Evolutionary conservation across 2,888 invertebrate species (phyloP).

Genomic region (Anticlea derivata): DNA sequence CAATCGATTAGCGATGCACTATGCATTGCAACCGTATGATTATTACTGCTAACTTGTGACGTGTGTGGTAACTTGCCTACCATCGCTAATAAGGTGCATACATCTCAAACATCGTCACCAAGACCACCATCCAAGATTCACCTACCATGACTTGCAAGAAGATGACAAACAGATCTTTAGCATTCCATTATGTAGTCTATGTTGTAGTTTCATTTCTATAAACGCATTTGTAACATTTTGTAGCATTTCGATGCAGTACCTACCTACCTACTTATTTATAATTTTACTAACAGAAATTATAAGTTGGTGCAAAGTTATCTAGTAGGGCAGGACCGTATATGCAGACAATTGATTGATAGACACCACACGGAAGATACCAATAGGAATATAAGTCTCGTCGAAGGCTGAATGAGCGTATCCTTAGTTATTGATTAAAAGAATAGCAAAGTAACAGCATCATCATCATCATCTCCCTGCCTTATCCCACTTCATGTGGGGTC

Average conservation of each 20-base stretch:
- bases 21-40: slow-evolving; percentile 21
- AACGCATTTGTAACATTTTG: too few species aligned
- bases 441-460: too few species aligned
- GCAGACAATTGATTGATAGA: slow-evolving; percentile 20
- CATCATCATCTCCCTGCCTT: too few species aligned
- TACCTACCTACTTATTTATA: too few species aligned
- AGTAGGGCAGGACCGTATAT: slow-evolving; percentile 2
- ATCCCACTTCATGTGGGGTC: too few species aligned
- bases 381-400: slow-evolving; percentile 1
- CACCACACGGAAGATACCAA: slow-evolving; percentile 19
- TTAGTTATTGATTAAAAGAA: not conserved
- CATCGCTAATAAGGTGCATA: not conserved
- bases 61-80: slow-evolving; percentile 6
- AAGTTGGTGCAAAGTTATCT: too few species aligned
- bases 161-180: too few species aligned
- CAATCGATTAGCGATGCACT: slow-evolving; percentile 16
- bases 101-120: not conserved
- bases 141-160: too few species aligned
- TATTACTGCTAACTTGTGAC: slow-evolving; percentile 5
- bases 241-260: too few species aligned
- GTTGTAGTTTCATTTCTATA: too few species aligned
- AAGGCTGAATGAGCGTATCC: slow-evolving; percentile 1
- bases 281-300: too few species aligned
- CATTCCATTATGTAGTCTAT: too few species aligned
- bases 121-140: not conserved